Evolutionary conservation across 2,888 invertebrate genomes (phyloP).

Genomic region (Pandemis corylana): DNA sequence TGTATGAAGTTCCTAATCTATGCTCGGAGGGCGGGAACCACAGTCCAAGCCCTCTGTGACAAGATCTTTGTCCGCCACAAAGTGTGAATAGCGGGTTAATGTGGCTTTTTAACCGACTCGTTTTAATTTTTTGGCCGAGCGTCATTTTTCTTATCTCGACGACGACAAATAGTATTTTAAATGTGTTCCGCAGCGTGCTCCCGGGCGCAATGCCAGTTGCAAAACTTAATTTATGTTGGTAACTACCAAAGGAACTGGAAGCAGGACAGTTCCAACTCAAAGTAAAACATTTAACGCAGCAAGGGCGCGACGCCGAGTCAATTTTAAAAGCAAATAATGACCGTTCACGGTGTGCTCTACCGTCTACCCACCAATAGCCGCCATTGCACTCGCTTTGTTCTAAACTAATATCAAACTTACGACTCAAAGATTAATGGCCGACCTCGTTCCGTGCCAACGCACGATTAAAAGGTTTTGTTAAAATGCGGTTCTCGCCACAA

Average conservation of each 20-base stretch:
- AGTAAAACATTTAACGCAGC: neutral
- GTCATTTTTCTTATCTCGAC: constrained; percentile 37
- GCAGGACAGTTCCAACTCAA: neutral
- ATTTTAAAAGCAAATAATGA: neutral
- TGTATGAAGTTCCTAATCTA: too few species aligned
- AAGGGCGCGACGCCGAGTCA: neutral
- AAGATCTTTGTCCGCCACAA: too few species aligned
- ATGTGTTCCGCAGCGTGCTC: constrained; percentile 29
- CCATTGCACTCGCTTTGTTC: neutral
- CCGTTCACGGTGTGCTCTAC: too few species aligned
- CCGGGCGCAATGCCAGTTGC: constrained; percentile 34
- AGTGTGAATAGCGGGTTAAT: too few species aligned
- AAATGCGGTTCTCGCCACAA: constrained; percentile 14
- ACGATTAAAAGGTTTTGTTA: constrained; percentile 15
- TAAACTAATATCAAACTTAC: constrained; percentile 16
- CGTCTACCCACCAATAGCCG: neutral
- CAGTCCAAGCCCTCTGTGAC: too few species aligned
- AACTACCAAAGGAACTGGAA: neutral
- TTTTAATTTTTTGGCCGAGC: constrained; percentile 19
- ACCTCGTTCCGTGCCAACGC: neutral
- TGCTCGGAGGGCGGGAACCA: too few species aligned
- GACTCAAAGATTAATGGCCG: neutral
- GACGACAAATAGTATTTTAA: constrained; percentile 34
- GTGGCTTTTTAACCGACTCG: neutral
- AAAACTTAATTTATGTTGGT: constrained; percentile 10